Percentiles rank a stretch among this genome's conserved stretches.
Conservation (phyloP, 2,888 invertebrate genomes). For the Philereme transversata region DNA sequence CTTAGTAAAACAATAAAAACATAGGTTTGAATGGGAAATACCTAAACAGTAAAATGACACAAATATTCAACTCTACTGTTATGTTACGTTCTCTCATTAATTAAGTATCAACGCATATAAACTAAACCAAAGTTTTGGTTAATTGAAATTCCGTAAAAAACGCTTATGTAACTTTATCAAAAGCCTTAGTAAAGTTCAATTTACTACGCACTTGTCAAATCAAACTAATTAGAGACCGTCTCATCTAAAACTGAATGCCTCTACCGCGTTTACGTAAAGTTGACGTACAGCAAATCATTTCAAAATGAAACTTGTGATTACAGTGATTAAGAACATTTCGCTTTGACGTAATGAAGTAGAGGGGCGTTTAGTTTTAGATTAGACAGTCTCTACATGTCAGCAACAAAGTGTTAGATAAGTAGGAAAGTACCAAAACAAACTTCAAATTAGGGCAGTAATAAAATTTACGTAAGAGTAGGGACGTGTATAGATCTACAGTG, state of each 20-base stretch:
- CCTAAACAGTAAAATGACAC: not conserved
- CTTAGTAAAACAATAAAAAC: not conserved
- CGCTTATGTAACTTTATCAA: no score
- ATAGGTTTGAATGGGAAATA: not conserved
- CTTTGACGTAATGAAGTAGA: no score
- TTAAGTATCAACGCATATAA: not conserved
- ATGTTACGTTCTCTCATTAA: not conserved
- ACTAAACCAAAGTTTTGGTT: not conserved
- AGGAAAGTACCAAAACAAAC: constrained; percentile 28
- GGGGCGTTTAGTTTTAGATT: no score
- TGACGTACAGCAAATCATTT: no score
- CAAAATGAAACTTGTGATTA: no score
- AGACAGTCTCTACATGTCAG: not conserved
- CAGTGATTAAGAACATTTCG: no score
- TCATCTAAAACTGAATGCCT: no score
- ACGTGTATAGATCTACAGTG: constrained; percentile 47
- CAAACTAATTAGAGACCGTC: no score
- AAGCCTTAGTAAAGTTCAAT: no score
- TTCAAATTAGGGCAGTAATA: constrained; percentile 52
- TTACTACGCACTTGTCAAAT: no score
- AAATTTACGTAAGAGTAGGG: constrained; percentile 52
- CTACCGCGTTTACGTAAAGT: no score
- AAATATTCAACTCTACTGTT: not conserved
- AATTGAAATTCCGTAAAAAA: not conserved
- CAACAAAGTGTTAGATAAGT: not conserved